Conservation (phyloP, 2,888 invertebrate species). For the Aproaerema taeniolella region DNA sequence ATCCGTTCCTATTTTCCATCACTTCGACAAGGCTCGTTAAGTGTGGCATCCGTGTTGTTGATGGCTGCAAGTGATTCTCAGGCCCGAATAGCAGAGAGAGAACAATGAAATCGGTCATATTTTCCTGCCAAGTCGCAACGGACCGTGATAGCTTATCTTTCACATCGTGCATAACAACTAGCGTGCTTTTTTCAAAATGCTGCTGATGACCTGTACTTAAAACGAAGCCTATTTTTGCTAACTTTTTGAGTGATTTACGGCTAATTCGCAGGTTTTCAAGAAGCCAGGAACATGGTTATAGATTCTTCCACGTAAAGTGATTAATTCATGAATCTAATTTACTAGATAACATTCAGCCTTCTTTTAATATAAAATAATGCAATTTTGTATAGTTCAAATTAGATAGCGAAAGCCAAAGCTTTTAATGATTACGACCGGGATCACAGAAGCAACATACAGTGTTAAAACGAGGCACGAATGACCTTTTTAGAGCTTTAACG, state of each 20-base stretch:
- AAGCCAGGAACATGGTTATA: no score
- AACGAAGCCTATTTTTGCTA: constrained; percentile 58
- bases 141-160: constrained; percentile 66
- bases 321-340: no score
- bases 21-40: constrained; percentile 75
- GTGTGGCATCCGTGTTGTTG: constrained; percentile 69
- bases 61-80: constrained; percentile 74
- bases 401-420: no score
- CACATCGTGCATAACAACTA: constrained; percentile 67
- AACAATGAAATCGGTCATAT: constrained; percentile 77
- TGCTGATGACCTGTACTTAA: constrained; percentile 61
- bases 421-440: no score
- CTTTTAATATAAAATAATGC: no score
- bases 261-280: no score
- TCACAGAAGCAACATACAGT: no score
- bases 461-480: constrained; percentile 50
- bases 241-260: constrained; percentile 51
- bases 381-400: no score
- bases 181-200: constrained; percentile 54
- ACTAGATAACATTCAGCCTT: no score
- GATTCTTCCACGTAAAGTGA: no score
- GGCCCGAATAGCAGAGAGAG: constrained; percentile 57
- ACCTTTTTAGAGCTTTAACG: constrained; percentile 52
- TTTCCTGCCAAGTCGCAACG: constrained; percentile 67
- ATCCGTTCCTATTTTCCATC: constrained; percentile 67